Evolutionary conservation across 2,888 invertebrate species (phyloP), one percentile per base, ranked within the genome.

Genomic region (Nymphalis urticae): DNA sequence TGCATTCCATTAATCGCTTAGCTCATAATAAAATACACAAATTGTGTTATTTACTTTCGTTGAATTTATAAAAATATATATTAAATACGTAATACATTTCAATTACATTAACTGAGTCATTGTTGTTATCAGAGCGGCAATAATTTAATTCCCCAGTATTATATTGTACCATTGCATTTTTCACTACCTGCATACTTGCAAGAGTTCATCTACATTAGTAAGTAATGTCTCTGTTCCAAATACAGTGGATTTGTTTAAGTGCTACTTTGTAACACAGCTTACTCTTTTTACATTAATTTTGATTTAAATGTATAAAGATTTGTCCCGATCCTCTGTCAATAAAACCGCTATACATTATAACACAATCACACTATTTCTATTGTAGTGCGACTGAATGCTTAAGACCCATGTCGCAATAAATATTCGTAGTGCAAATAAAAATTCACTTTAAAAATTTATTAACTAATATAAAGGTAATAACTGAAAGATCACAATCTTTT

Each of bases 81-180:
- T 8, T 9, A 0, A 32, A 17, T n/a, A 9, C 17, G 21, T 36
- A 56, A 9, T 32, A 10, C 19, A 36, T 62, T 64, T 56, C 62
- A 48, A 59, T 58, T 58, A 48, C 42, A 21, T 62, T 62, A 36
- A 36, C 24, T 62, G 54, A 62, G n/a, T n/a, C 73, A 79, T 75
- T 78, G 75, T 75, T 79, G 24, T 73, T 75, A 82, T 77, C 79
- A 81, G 81, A 82, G 81, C 81, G 80, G 79, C 76, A 81, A 82
- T 71, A 71, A 71, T 71, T 42, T 56, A 56, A 66, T 65, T 71
- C 60, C 17, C 50, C 32, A 21, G 42, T 21, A 63, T 69, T 66
- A 58, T 63, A 59, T 48, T 51, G 64, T 68, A 48, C 27, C 10
- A 64, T 21, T 58, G 60, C 50, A 56, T 62, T 68, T 60, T 50